Base-by-base conservation (phyloP, 2,797 vertebrate genomes). In the Sebastolobus altivelis region DNA sequence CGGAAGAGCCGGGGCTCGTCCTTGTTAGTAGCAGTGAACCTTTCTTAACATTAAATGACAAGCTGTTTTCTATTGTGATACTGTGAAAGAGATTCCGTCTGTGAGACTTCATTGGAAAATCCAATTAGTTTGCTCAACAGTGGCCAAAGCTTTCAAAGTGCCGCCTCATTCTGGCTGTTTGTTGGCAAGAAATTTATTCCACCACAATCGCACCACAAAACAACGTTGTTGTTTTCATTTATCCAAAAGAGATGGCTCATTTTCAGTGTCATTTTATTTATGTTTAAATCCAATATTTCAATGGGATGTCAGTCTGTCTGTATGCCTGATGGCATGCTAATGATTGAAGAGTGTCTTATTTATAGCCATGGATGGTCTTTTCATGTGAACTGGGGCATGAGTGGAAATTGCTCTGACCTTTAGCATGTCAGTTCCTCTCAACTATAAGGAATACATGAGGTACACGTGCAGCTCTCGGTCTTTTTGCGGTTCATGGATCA, bases 261-360 rank as follows among this genome's bases (percentile, higher is more conserved):
- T 52, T 56, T 81, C 18, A 76, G 14, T 61, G 13, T 25, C 5
- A 33, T 55, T 8, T 27, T 25, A 37, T 38, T 56, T 63, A 46
- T 63, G 29, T 67, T 72, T 49, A 10, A 3, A 60, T 46, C 2
- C 3, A 52, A 10, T 31, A 69, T 80, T 67, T 77, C 18, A 59
- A 8, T 49, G 35, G 37, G 78, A 63, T 71, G 54, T 22, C 18
- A 4, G 7, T 78, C 66, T n/a, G 49, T 52, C 18, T 85, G 46
- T 65, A 38, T 67, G 75, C 67, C 61, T 33, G 62, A 73, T 85
- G 79, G 87, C 40, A 80, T 89, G 77, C 54, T 89, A 81, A 88
- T 91, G 79, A 83, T 73, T 82, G 82, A 85, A 86, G 77, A 81
- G 25, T 16, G 80, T 75, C 62, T 86, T 93, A 94, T 95, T 94